Conservation (phyloP, 2,888 invertebrate genomes). For the Drosophila quasianomalipes region DNA sequence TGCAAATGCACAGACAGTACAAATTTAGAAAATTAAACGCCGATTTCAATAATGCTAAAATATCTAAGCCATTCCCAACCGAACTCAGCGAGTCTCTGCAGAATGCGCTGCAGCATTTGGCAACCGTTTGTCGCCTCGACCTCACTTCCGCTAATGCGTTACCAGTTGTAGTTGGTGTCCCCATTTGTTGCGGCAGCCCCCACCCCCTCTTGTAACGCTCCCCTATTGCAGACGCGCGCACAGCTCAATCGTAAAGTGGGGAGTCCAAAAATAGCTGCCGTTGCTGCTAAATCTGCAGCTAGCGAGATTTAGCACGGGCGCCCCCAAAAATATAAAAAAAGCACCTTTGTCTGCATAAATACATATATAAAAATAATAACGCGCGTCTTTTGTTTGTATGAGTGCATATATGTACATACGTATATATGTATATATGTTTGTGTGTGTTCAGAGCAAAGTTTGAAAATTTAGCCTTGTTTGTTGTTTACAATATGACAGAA, state of each 20-base stretch:
- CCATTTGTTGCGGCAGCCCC: constrained; percentile 25
- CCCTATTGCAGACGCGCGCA: constrained; percentile 18
- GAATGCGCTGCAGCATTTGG: constrained; percentile 60
- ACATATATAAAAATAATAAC: constrained; percentile 24
- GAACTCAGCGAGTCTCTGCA: constrained; percentile 52
- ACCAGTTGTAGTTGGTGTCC: constrained; percentile 4
- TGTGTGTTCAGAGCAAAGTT: constrained; percentile 7
- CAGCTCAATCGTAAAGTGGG: constrained; percentile 54
- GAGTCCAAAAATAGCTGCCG: constrained; percentile 65
- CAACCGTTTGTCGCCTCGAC: constrained; percentile 22
- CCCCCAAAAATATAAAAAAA: constrained; percentile 6
- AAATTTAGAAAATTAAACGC: not conserved
- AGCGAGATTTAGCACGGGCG: constrained; percentile 55
- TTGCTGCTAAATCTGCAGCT: constrained; percentile 49
- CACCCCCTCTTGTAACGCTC: constrained; percentile 29
- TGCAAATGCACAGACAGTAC: constrained; percentile 56
- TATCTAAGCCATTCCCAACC: constrained; percentile 52
- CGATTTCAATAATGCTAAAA: not conserved
- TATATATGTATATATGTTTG: not conserved
- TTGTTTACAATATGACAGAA: not conserved
- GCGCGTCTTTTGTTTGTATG: not conserved
- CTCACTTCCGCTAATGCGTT: constrained; percentile 44
- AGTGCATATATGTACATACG: not conserved
- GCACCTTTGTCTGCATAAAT: constrained; percentile 8
- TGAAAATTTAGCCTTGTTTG: not conserved